phyloP scores from a whole-genome alignment of 2,113 vertebrate species.

The Myocastor coypus region DNA sequence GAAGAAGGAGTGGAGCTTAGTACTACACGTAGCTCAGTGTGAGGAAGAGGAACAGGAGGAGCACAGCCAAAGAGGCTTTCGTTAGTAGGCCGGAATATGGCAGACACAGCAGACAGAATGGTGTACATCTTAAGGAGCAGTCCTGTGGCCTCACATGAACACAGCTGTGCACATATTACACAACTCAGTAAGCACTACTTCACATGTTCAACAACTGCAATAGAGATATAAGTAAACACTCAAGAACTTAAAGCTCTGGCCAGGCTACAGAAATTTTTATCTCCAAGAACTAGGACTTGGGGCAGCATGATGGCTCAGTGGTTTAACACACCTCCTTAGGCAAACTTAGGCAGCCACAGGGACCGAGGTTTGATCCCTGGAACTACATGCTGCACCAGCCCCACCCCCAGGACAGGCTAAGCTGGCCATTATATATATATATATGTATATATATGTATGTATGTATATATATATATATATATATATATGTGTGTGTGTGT shows the following conservation, averaged over 20 bases:
- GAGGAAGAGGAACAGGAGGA: not conserved
- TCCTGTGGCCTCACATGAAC: not conserved
- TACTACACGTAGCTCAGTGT: not conserved
- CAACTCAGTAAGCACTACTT: not conserved
- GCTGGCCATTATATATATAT: no score
- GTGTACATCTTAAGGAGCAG: not conserved
- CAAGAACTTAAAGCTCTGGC: not conserved
- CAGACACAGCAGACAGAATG: not conserved
- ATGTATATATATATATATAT: no score
- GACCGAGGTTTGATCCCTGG: no score
- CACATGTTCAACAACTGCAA: not conserved
- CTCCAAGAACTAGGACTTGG: not conserved
- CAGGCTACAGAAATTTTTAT: not conserved
- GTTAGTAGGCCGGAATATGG: not conserved
- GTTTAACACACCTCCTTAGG: no score
- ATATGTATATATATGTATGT: no score
- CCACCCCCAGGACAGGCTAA: no score
- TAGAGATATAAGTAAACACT: not conserved
- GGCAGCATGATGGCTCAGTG: no score
- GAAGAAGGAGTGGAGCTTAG: not conserved
- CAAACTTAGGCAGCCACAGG: no score
- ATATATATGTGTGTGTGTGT: no score
- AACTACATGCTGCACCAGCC: no score
- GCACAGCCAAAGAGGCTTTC: not conserved
- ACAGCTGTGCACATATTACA: not conserved